Conservation (phyloP, 2,113 vertebrate species). For the Rhegmatorhina hoffmannsi region DNA sequence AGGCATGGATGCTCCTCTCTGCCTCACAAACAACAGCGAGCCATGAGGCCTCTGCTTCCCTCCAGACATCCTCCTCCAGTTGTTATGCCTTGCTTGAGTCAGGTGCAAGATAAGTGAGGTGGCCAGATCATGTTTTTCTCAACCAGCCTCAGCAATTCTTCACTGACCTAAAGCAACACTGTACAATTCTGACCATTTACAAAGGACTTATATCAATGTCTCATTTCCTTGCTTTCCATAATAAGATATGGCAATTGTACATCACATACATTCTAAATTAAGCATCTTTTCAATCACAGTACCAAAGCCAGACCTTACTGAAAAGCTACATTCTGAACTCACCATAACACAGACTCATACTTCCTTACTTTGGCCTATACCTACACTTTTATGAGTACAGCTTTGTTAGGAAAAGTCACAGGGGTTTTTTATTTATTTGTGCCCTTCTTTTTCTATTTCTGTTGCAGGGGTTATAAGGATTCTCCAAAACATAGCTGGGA, state of each 20-base stretch:
- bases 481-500: background rate
- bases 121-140: background rate
- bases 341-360: background rate
- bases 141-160: background rate
- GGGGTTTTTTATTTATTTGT: background rate
- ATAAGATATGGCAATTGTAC: background rate
- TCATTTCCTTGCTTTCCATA: background rate
- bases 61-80: background rate
- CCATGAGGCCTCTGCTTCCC: background rate
- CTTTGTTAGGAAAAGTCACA: background rate
- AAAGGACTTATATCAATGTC: background rate
- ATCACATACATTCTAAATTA: background rate
- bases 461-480: background rate
- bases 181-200: background rate
- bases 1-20: background rate
- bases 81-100: background rate
- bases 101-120: background rate
- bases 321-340: background rate
- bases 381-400: background rate
- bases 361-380: background rate
- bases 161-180: background rate
- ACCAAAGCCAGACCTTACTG: background rate
- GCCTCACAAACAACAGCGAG: background rate
- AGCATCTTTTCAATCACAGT: background rate
- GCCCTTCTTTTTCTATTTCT: background rate